phyloP scores from a whole-genome alignment of 2,888 invertebrate genomes.

The Hesperia comma region DNA sequence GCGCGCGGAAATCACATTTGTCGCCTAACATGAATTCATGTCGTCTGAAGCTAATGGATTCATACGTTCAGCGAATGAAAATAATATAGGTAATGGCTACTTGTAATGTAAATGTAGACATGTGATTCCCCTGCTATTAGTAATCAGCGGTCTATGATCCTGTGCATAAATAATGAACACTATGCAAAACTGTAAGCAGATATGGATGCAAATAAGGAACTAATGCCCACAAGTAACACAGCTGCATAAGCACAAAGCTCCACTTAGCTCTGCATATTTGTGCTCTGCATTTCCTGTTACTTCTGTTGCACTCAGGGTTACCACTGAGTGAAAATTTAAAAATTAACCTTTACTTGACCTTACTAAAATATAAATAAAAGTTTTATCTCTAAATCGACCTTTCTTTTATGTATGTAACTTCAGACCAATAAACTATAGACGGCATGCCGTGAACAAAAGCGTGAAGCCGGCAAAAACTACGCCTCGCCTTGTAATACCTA shows the following conservation, averaged over 20 bases:
- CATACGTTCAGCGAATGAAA: no score
- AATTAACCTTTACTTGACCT: no score
- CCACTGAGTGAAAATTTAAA: not conserved
- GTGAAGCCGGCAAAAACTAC: no score
- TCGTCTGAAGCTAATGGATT: no score
- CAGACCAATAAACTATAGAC: no score
- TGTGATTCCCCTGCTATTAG: not conserved
- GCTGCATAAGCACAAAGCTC: constrained; percentile 27
- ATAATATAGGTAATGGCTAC: not conserved
- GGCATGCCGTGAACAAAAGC: no score
- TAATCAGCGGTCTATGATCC: not conserved
- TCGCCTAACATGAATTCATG: no score
- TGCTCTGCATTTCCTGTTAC: constrained; percentile 9
- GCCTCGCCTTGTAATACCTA: no score
- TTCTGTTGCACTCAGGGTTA: constrained; percentile 3
- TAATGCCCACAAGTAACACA: constrained; percentile 23
- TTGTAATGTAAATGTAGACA: constrained; percentile 2
- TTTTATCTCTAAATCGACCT: no score
- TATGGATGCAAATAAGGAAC: constrained; percentile 28
- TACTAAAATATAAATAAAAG: no score
- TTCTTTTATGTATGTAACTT: no score
- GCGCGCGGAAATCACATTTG: no score
- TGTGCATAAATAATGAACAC: constrained; percentile 14
- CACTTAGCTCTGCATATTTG: constrained; percentile 26
- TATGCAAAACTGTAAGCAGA: constrained; percentile 16